Evolutionary conservation across 1,140 invertebrate species (phyloP).

Genomic region (Plectrocnemia conspersa): DNA sequence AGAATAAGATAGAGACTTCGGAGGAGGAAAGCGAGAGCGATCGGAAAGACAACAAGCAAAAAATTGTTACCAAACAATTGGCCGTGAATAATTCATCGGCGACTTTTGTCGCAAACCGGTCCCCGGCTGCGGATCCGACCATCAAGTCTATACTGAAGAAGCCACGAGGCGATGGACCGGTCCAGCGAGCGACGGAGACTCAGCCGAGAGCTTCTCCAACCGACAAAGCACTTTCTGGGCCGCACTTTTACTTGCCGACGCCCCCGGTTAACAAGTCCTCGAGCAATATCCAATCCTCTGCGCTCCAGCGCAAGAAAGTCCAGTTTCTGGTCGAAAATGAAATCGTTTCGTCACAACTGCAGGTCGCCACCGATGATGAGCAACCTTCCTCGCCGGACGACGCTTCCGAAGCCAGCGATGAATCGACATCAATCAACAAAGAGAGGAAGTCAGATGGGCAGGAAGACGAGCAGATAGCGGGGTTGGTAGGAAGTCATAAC

Average conservation of each 20-base stretch:
- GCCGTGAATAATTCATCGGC: conserved; percentile 30
- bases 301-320: conserved; percentile 52
- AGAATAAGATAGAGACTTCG: conserved; percentile 36
- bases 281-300: conserved; percentile 40
- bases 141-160: conserved; percentile 69
- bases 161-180: conserved; percentile 44
- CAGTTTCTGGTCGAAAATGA: conserved; percentile 59
- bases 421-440: conserved; percentile 7
- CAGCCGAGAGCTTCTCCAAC: conserved; percentile 18
- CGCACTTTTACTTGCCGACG: conserved; percentile 63
- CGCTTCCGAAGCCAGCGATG: conserved; percentile 3
- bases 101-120: conserved; percentile 32
- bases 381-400: not conserved
- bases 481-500: conserved; percentile 25
- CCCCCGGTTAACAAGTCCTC: conserved; percentile 45
- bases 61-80: conserved; percentile 35
- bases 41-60: conserved; percentile 28
- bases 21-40: conserved; percentile 36
- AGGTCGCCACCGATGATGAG: not conserved
- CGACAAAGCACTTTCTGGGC: conserved; percentile 46
- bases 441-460: conserved; percentile 16
- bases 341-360: conserved; percentile 36
- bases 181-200: conserved; percentile 14
- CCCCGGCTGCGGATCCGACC: conserved; percentile 31
- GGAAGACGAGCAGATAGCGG: not conserved